Base-by-base conservation (phyloP, 2,797 vertebrate genomes). In the Trichosurus vulpecula region DNA sequence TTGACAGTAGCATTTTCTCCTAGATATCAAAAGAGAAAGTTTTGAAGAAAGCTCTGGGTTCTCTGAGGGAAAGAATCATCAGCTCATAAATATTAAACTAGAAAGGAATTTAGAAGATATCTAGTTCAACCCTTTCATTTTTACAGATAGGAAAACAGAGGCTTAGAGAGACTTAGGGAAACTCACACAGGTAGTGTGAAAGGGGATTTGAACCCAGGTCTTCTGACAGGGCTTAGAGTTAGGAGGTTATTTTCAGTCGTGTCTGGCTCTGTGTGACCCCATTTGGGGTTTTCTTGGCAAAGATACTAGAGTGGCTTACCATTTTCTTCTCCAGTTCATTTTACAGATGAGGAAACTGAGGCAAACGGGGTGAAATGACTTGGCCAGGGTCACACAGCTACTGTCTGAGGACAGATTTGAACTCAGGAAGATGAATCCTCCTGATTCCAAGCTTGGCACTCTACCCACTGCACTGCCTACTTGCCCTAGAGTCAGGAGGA, bases 11-110 rank as follows among this genome's bases (percentile, higher is more conserved):
- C 74, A 47, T 91, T 90, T 96, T 87, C 94, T 95, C 61, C 54
- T 90, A 52, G 90, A 51, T 93, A 56, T 93, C 92, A 53, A 92
- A 96, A 90, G 12, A 55, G 94, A 91, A 97, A 94, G 66, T 87
- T 30, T 95, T 93, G 35, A 90, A 97, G 95, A 90, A n/a, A 19
- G 89, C 61, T 94, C 56, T 0, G 13, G 87, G 61, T 94, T 55
- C 52, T 95, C 95, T 90, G 92, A 81, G 95, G 94, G 91, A 90
- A 93, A 96, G 30, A 74, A 57, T 81, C 66, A 74, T 41, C 66
- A 81, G n/a, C n/a, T 81, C 66, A 81, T 12, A 74, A n/a, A 35
- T 61, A 14, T 35, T 41, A 47, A 81, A 22, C 66, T 81, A 25
- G n/a, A 81, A 81, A 47, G 2, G 19, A 81, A 81, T 81, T 74